phyloP scores from a whole-genome alignment of 2,888 invertebrate species.

The Melipona bicolor region DNA sequence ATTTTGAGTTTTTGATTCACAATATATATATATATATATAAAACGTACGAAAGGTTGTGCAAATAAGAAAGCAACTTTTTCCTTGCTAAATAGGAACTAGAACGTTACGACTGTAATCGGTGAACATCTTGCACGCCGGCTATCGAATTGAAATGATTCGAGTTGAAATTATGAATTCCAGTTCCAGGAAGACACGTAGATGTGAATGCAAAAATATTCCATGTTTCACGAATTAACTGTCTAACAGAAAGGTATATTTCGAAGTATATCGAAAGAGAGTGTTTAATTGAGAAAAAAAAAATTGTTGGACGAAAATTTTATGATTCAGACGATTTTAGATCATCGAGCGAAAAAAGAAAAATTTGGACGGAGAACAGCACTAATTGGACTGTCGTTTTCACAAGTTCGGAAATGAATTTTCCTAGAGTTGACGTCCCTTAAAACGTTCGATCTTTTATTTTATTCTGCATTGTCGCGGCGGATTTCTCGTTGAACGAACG shows the following conservation, averaged over 20 bases:
- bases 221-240: background rate
- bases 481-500: constrained; percentile 32
- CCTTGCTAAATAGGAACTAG: constrained; percentile 29
- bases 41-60: background rate
- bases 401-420: constrained; percentile 21
- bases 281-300: no score
- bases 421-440: constrained; percentile 20
- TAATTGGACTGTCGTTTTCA: background rate
- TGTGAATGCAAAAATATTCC: no score
- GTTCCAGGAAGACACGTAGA: background rate
- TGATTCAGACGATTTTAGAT: background rate
- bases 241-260: no score
- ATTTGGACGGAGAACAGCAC: background rate
- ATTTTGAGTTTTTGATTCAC: background rate
- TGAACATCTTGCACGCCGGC: background rate
- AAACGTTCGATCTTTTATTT: constrained; percentile 42
- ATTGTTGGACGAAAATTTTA: no score
- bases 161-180: no score
- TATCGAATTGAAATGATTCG: constrained; percentile 3
- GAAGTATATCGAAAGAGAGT: no score
- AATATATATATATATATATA: no score
- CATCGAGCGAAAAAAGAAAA: background rate
- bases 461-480: constrained; percentile 39
- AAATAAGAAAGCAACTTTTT: constrained; percentile 25
- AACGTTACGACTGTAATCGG: constrained; percentile 20